A percentile compares a stretch with the other conserved stretches of the same genome.
These are phyloP conservation scores for Eulithis testata DNA, from an alignment of 2,888 invertebrate species.

Conservation along the genomic window DNA sequence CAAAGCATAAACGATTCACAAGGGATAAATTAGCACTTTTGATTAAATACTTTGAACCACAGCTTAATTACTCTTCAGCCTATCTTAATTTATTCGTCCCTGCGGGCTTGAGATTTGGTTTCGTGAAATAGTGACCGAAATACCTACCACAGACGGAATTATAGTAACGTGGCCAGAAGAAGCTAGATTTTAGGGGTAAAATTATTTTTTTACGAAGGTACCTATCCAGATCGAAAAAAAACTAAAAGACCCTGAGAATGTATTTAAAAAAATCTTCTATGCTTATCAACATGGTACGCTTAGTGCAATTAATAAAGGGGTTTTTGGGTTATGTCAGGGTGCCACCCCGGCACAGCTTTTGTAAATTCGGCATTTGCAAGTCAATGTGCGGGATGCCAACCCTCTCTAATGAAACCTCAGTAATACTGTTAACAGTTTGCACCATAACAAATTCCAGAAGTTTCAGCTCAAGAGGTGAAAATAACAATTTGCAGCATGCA, in stretches of 20 bases:
- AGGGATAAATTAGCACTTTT: conserved; percentile 20
- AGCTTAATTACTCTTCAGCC: conserved; percentile 14
- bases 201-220: too few relatives aligned
- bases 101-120: background rate
- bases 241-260: too few relatives aligned
- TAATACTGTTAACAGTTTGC: conserved; percentile 32
- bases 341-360: conserved; percentile 19
- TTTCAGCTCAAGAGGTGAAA: conserved; percentile 3
- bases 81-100: conserved; percentile 25
- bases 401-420: conserved; percentile 31
- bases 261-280: background rate
- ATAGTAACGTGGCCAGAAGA: too few relatives aligned
- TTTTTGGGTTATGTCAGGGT: conserved; percentile 5
- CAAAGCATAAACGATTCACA: conserved; percentile 4
- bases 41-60: conserved; percentile 11
- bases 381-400: conserved; percentile 31
- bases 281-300: background rate
- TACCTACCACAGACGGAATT: too few relatives aligned
- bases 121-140: background rate
- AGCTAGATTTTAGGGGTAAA: too few relatives aligned
- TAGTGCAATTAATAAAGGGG: conserved; percentile 3
- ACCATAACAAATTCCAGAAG: conserved; percentile 20
- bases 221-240: too few relatives aligned
- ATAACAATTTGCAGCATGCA: conserved; percentile 1
- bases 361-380: conserved; percentile 37